Conservation (phyloP, 2,797 vertebrate genomes). For the Columba guinea region DNA sequence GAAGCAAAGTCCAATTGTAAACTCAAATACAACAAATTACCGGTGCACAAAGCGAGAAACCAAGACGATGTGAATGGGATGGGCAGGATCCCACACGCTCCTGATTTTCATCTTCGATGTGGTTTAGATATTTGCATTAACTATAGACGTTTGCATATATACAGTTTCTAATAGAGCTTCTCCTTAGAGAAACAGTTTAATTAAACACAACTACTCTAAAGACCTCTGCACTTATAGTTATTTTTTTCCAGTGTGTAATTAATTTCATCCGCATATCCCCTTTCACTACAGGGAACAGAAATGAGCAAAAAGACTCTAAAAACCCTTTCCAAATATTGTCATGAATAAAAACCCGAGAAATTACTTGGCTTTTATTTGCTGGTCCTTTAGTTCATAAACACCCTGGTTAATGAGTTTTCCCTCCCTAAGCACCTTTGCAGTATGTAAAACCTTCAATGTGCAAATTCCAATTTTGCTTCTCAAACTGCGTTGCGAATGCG, state of each 20-base stretch:
- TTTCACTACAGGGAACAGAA: background rate
- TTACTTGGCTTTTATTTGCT: background rate
- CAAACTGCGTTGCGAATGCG: rapidly evolving
- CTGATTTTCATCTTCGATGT: background rate
- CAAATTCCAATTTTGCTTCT: background rate
- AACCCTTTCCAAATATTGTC: background rate
- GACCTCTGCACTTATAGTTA: background rate
- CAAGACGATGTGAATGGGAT: background rate
- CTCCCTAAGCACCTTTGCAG: background rate
- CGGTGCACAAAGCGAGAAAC: background rate
- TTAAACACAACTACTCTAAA: background rate
- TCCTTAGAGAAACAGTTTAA: background rate
- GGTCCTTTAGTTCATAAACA: background rate
- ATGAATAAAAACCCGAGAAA: background rate
- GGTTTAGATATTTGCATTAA: background rate
- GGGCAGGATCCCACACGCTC: background rate
- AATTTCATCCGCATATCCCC: background rate
- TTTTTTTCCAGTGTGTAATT: background rate
- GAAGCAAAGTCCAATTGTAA: background rate
- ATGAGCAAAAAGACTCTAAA: background rate
- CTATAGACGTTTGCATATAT: background rate
- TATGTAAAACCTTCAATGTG: background rate
- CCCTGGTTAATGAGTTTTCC: background rate
- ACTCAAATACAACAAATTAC: background rate
- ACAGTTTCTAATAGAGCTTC: background rate